phyloP scores from a whole-genome alignment of 2,888 invertebrate species.

The Torymus tubicola region DNA sequence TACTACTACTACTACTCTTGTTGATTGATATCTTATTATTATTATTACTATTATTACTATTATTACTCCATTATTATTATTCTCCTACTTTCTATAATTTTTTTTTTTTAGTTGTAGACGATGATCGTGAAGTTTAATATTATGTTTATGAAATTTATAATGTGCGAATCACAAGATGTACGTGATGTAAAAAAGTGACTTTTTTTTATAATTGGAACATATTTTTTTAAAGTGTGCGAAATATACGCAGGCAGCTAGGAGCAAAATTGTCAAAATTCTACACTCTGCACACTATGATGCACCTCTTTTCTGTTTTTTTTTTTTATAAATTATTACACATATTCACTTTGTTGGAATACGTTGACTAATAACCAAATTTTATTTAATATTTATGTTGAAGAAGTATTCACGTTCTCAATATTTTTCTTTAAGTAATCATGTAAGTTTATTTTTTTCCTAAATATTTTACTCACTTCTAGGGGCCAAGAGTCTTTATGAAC shows the following conservation, averaged over 20 bases:
- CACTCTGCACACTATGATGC: slow-evolving; percentile 26
- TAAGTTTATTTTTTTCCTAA: slow-evolving; percentile 38
- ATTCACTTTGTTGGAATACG: slow-evolving; percentile 11
- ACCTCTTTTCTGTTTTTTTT: slow-evolving; percentile 15
- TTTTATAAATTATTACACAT: slow-evolving; percentile 1
- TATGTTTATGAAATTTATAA: slow-evolving; percentile 1
- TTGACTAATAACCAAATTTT: slow-evolving; percentile 32
- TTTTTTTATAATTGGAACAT: slow-evolving; percentile 29
- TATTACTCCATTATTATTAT: slow-evolving; percentile 28
- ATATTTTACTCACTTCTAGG: slow-evolving; percentile 23
- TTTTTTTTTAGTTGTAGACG: slow-evolving; percentile 54
- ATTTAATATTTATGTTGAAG: slow-evolving; percentile 14
- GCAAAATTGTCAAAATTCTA: slow-evolving; percentile 51
- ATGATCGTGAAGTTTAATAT: slow-evolving; percentile 41
- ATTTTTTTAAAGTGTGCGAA: slow-evolving; percentile 20
- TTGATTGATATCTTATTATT: slow-evolving; percentile 27
- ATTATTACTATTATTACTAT: slow-evolving; percentile 23
- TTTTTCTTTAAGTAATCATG: slow-evolving; percentile 36
- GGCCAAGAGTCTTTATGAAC: slow-evolving; percentile 36
- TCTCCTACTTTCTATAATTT: slow-evolving; percentile 18
- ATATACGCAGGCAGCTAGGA: slow-evolving; percentile 46
- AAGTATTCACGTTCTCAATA: slow-evolving; percentile 16
- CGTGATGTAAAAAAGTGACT: slow-evolving; percentile 33
- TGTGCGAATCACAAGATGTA: slow-evolving; percentile 50
- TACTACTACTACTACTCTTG: slow-evolving; percentile 40